These are phyloP conservation scores for Neopelma chrysocephalum DNA, from an alignment of 2,797 vertebrate genomes.

Conservation along the genomic window DNA sequence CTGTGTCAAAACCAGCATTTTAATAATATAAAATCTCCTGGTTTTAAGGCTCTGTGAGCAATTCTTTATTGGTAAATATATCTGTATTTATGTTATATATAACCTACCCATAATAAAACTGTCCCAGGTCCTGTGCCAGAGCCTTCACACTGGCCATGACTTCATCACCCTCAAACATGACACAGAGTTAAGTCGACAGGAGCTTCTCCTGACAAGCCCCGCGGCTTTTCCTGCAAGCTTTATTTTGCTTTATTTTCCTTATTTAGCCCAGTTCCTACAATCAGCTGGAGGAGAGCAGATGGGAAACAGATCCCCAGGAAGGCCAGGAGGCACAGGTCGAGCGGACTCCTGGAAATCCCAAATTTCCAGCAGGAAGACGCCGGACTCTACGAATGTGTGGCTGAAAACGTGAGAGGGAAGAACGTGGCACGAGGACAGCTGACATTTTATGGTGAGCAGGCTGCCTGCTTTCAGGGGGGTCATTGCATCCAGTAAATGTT, in stretches of 20 bases:
- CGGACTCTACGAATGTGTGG: constrained; percentile 90
- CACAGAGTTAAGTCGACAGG: neutral
- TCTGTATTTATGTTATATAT: rapidly evolving
- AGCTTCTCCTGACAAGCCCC: neutral
- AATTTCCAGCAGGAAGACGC: constrained; percentile 96
- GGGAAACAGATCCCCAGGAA: constrained; percentile 88
- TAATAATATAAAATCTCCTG: neutral
- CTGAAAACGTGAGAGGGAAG: constrained; percentile 93
- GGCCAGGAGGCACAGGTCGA: constrained; percentile 88
- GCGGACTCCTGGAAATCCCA: constrained; percentile 92
- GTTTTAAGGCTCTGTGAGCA: neutral
- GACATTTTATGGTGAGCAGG: constrained; percentile 90
- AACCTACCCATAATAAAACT: neutral
- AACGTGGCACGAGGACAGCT: constrained; percentile 93
- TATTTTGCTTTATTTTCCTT: neutral
- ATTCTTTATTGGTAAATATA: rapidly evolving
- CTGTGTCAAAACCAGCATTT: neutral
- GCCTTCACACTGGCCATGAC: neutral
- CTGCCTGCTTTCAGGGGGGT: neutral
- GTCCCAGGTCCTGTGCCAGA: neutral
- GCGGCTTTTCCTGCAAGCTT: rapidly evolving
- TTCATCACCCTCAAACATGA: neutral
- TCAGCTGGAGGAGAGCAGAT: constrained; percentile 90
- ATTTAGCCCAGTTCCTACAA: constrained; percentile 88
- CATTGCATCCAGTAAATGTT: neutral